These are phyloP conservation scores for Eunapius fragilis DNA, from an alignment of 37 sponge, comb jelly and placozoan genomes.

Conservation along the genomic window DNA sequence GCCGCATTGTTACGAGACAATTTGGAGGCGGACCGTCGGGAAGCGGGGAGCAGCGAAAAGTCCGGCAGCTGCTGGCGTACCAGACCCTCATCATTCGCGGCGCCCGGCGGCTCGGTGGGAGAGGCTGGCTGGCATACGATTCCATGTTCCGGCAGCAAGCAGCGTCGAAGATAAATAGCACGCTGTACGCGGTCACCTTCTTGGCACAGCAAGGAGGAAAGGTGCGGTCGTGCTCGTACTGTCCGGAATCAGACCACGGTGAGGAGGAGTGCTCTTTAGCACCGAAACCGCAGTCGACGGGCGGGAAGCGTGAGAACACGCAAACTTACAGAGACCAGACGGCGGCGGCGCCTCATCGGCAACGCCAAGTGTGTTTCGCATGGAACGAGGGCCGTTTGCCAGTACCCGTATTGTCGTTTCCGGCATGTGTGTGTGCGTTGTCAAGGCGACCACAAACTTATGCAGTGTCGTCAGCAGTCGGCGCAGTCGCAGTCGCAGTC, in stretches of 20 bases:
- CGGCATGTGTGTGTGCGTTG: constrained; percentile 20
- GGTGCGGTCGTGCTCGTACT: neutral
- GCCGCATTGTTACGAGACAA: too few species aligned
- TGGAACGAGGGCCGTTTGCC: constrained; percentile 3
- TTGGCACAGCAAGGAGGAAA: neutral
- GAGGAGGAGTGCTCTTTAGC: constrained; percentile 9
- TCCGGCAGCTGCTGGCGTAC: constrained; percentile 3
- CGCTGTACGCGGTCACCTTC: constrained; percentile 6
- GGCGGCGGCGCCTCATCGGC: neutral
- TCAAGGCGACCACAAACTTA: neutral
- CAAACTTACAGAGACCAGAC: neutral
- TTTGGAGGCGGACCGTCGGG: neutral
- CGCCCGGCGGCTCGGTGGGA: constrained; percentile 14
- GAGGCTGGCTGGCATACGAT: constrained; percentile 19
- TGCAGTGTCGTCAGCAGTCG: neutral
- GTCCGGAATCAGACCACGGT: neutral
- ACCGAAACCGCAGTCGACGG: neutral
- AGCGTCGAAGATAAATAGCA: constrained; percentile 9
- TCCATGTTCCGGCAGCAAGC: constrained; percentile 16
- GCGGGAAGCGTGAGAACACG: neutral
- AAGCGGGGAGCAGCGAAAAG: neutral
- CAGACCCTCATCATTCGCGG: constrained; percentile 15
- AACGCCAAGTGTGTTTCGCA: neutral
- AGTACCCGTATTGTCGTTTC: constrained; percentile 1
- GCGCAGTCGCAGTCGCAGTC: neutral